Percentiles rank a stretch among this genome's conserved stretches.
These are phyloP conservation scores for Palythoa caribaeorum DNA, from an alignment of 92 coral and sea anemone genomes.

Conservation along the genomic window DNA sequence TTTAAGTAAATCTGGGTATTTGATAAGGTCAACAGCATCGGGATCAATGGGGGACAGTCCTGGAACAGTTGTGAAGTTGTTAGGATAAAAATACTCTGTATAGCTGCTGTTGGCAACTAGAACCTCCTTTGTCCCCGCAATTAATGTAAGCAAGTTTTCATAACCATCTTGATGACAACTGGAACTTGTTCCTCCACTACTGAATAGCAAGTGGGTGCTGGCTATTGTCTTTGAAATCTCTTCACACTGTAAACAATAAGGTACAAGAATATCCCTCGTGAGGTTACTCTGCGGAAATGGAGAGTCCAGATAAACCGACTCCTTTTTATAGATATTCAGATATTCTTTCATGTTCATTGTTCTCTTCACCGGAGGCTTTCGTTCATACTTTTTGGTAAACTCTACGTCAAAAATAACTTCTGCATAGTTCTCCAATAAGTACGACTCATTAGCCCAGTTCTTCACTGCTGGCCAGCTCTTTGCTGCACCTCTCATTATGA, in stretches of 20 bases:
- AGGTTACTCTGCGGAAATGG: slow-evolving; percentile 90
- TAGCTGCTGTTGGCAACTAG: slow-evolving; percentile 72
- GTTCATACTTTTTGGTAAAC: slow-evolving; percentile 85
- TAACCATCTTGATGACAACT: slow-evolving; percentile 92
- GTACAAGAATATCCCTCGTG: slow-evolving; percentile 82
- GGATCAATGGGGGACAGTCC: slow-evolving; percentile 93
- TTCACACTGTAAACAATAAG: slow-evolving; percentile 90
- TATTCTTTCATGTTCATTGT: slow-evolving; percentile 85
- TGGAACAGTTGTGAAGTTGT: slow-evolving; percentile 73
- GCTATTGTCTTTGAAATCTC: slow-evolving; percentile 71
- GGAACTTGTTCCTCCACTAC: slow-evolving; percentile 93
- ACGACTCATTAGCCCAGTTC: slow-evolving; percentile 86
- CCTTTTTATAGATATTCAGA: slow-evolving; percentile 81
- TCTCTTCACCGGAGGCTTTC: slow-evolving; percentile 83
- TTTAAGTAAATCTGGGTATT: slow-evolving; percentile 79
- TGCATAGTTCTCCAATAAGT: slow-evolving; percentile 87
- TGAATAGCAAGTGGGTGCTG: slow-evolving; percentile 85
- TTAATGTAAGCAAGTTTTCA: slow-evolving; percentile 83
- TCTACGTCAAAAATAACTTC: slow-evolving; percentile 85
- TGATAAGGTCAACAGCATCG: slow-evolving; percentile 89
- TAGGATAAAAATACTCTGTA: slow-evolving; percentile 69
- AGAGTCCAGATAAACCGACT: slow-evolving; percentile 87
- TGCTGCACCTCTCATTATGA: slow-evolving; percentile 85
- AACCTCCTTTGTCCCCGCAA: slow-evolving; percentile 93
- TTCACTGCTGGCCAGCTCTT: slow-evolving; percentile 87